Conservation (phyloP, 1,140 invertebrate genomes). For the Protaetia brevitarsis region DNA sequence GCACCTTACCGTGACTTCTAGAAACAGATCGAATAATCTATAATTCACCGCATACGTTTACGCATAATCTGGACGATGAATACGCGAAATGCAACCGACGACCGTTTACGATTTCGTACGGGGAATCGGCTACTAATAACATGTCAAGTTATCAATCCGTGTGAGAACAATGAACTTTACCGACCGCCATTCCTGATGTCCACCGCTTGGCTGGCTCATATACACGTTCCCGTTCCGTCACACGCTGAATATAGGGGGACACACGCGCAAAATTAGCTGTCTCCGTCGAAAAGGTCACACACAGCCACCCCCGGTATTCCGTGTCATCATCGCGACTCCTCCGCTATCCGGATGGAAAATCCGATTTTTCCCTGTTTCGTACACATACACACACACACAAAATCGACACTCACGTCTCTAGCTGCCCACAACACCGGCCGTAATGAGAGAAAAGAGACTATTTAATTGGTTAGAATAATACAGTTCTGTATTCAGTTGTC, state of each 20-base stretch:
- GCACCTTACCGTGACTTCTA: neutral
- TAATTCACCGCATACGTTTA: constrained; percentile 21
- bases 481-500: constrained; percentile 44
- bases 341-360: neutral
- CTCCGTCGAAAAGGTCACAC: neutral
- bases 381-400: constrained; percentile 26
- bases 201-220: constrained; percentile 35
- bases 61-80: neutral
- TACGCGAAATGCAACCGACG: constrained; percentile 22
- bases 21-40: constrained; percentile 26
- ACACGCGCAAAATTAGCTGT: neutral
- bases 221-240: too few species aligned
- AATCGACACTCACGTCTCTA: too few species aligned
- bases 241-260: neutral
- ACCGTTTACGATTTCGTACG: constrained; percentile 20
- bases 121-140: constrained; percentile 22
- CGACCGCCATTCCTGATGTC: constrained; percentile 46
- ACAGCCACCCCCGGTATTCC: neutral
- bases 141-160: constrained; percentile 42
- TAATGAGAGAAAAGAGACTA: constrained; percentile 47
- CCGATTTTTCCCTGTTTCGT: neutral
- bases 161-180: constrained; percentile 49
- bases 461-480: constrained; percentile 53
- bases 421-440: too few species aligned
- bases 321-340: too few species aligned